Base-by-base conservation (phyloP, 2,797 vertebrate species). In the Artibeus lituratus region DNA sequence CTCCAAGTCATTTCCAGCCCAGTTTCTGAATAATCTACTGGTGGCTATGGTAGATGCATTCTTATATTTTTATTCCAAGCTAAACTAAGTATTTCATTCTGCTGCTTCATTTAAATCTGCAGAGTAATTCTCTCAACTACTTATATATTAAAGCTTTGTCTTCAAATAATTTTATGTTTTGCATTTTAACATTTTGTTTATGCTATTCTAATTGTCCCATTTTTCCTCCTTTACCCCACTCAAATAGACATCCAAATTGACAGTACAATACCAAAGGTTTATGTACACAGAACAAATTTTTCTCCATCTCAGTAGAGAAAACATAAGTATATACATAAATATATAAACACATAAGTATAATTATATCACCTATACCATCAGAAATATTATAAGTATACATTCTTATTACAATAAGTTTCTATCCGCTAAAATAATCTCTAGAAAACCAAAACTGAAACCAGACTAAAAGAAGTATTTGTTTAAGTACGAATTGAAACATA, bases 371-470 rank as follows among this genome's bases (percentile, higher is more conserved):
- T 29, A 65, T 35, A 44, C 22, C 39, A 42, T 86, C 32, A 39
- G n/a, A 15, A 74, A 49, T 69, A 81, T 77, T 55, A 35, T 86
- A 70, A 82, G 35, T 44, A 0, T 12, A 59, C 59, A 76, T 1
- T 90, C 74, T 69, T 39, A 74, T 37, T 59, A 49, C 39, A 19
- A 3, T 62, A 42, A 51, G 26, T 86, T 83, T 86, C 32, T 67
- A 67, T 81, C 39, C 53, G 47, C 2, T 87, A 88, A 96, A 95
- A 85, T 76, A 85, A 90, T 90, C 92, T n/a, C 35, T 55, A 55
- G 15, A 86, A 82, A 87, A 91, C 1, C 32, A n/a, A 94, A 86
- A 69, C 35, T 85, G 67, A 83, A 85, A 37, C 1, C 39, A 51
- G 16, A 77, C 47, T 80, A 67, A 85, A 84, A 88, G 21, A 94